Evolutionary conservation across 1,140 invertebrate genomes (phyloP), one percentile per base, ranked within the genome.

Genomic region (Akabosia matsudoensis): DNA sequence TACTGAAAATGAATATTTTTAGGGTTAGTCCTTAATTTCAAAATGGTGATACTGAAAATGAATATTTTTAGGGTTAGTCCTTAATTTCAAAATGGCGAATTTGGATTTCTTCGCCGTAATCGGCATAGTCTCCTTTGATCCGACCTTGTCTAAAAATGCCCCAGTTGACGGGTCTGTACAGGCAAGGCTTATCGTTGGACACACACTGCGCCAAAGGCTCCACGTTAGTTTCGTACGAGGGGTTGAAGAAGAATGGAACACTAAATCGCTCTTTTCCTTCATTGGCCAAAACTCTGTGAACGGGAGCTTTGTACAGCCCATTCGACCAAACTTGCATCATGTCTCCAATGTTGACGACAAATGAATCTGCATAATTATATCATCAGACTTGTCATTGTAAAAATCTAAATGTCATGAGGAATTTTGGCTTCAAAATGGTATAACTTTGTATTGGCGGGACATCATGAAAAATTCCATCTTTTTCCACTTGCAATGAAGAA

Each of bases 251-350:
- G 67, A 79, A 79, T 1, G 78, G 75, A 14, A 64, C 51, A 28
- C 78, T 79, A 26, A 71, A 76, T n/a, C 78, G 26, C 26, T 70
- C 51, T 0, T 28, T 76, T 33, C 51, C 52, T 26, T 72, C 1
- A 45, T 74, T 79, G 0, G 78, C 64, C 24, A 79, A 37, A 33
- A 79, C 78, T 24, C 75, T 74, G 33, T 79, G 78, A 1, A 79
- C 67, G 1, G 78, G 78, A 1, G 78, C 78, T 31, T 79, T 74
- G 67, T 74, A 79, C 16, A 74, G 34, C 16, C 75, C 78, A 45
- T 79, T 79, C 0, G 75, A 76, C 78, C 78, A 79, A 61, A 79
- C 78, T 51, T 79, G 78, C 30, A 70, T 51, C 72, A 76, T 76
- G 54, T 79, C 78, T 26, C 78, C 78, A 30, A 77, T 79, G 28